Base-by-base conservation (phyloP, 2,888 invertebrate species). In the Agriotes lineatus region DNA sequence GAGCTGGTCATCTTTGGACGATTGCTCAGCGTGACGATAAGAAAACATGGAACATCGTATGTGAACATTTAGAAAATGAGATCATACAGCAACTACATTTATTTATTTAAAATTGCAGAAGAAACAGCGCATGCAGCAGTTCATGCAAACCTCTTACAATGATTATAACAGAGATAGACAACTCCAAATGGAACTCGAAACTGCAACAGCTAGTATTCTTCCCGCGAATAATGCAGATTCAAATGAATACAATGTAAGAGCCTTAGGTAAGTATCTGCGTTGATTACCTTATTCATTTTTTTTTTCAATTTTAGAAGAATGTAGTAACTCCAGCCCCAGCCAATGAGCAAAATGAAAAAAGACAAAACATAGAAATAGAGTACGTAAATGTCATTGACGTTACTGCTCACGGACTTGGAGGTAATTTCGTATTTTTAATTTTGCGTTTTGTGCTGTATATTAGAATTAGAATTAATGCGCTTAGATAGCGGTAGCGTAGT, bases 1-100 rank as follows among this genome's bases (percentile, higher is more conserved):
- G 96, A 1, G 95, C 95, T 1, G 96, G 96, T 0, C 96, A 96
- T 82, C 87, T 95, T 37, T 96, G 96, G 96, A 94, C 94, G 0
- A 89, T 96, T 44, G 94, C 93, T 0, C 92, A 89, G 79, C 87
- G 87, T 10, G 88, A 89, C 72, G 89, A 89, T 14, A 85, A 84
- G n/a, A 82, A 87, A 72, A 85, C 88, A 25, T 87, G 86, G 87
- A 87, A 88, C 76, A 87, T 88, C 79, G 88, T 88, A 83, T 20
- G 39, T 25, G 7, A 10, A 16, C 6, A 7, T 45, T 7, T 33
- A 33, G 25, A 25, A 7, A 25, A 25, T 25, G 25, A 25, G 7
- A 3, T 7, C 7, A 25, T 25, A 25, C 25, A 25, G 7, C 25
- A 25, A 25, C 7, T 25, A 14, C 10, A 39, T 3, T 14, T 39